phyloP scores from a whole-genome alignment of 37 sponge, comb jelly and placozoan species.

The Cliona cf. orientalis region DNA sequence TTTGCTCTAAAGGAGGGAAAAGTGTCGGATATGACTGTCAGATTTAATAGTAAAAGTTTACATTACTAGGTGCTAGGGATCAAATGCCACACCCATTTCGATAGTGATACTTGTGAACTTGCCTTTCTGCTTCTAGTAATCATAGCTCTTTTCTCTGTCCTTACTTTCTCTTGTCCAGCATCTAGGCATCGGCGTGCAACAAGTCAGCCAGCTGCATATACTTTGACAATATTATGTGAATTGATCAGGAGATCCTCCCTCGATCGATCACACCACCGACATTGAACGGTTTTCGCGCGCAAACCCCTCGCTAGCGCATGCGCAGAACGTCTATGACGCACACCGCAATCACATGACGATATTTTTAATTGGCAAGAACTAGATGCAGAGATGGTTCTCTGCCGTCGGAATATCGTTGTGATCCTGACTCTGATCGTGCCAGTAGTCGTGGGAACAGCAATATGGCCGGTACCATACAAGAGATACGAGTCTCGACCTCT shows the following conservation, averaged over 20 bases:
- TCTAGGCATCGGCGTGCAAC: background rate
- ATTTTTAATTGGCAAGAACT: background rate
- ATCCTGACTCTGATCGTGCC: background rate
- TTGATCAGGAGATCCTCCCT: too few species aligned
- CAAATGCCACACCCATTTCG: too few species aligned
- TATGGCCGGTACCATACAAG: constrained; percentile 59
- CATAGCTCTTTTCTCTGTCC: background rate
- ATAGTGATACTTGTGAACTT: too few species aligned
- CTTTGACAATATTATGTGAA: too few species aligned
- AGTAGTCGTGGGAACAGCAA: background rate
- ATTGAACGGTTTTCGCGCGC: too few species aligned
- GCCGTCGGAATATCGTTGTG: background rate
- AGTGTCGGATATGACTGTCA: background rate
- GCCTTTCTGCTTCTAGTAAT: constrained; percentile 30
- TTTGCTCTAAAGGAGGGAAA: constrained; percentile 13
- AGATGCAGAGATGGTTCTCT: background rate
- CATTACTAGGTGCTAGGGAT: background rate
- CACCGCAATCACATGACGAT: background rate
- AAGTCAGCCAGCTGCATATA: background rate
- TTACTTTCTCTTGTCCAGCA: background rate
- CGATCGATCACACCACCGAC: too few species aligned
- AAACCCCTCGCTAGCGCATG: background rate
- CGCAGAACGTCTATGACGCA: background rate
- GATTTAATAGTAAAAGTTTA: background rate
- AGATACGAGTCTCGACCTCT: constrained; percentile 32